Conservation (phyloP, 2,797 vertebrate genomes). For the Novumbra hubbsi region DNA sequence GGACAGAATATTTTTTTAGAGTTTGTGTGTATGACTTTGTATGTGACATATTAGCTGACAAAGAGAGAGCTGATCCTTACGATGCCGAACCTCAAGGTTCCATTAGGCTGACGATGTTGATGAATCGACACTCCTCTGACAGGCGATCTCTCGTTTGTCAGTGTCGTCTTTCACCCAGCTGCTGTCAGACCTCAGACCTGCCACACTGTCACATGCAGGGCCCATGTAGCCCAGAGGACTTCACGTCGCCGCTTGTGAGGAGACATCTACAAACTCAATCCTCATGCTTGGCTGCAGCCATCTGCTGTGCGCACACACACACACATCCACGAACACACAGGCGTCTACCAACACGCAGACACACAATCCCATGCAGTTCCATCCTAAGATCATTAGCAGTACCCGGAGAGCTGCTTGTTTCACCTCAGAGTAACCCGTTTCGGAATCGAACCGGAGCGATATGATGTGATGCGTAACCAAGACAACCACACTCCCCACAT, state of each 20-base stretch:
- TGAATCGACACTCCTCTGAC: slow-evolving; percentile 11
- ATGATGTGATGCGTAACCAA: neutral
- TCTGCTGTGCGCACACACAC: neutral
- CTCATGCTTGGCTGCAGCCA: neutral
- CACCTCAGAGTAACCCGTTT: no score
- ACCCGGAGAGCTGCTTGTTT: neutral
- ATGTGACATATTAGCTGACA: neutral
- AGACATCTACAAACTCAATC: neutral
- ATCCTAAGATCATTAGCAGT: neutral
- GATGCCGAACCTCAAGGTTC: slow-evolving; percentile 2
- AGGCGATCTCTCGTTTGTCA: slow-evolving; percentile 46
- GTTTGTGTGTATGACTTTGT: neutral
- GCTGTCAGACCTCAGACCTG: neutral
- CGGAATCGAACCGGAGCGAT: neutral
- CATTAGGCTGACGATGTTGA: slow-evolving; percentile 15
- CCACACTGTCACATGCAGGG: neutral
- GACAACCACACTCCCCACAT: neutral
- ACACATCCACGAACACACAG: neutral
- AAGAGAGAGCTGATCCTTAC: neutral
- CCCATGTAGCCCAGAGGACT: neutral
- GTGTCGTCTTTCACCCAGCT: neutral
- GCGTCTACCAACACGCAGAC: no score
- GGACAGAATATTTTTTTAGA: no score
- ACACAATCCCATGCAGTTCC: neutral
- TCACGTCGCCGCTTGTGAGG: neutral